Evolutionary conservation across 2,797 vertebrate genomes (phyloP), one percentile per base, ranked within the genome.

Genomic region (Diceros bicornis): DNA sequence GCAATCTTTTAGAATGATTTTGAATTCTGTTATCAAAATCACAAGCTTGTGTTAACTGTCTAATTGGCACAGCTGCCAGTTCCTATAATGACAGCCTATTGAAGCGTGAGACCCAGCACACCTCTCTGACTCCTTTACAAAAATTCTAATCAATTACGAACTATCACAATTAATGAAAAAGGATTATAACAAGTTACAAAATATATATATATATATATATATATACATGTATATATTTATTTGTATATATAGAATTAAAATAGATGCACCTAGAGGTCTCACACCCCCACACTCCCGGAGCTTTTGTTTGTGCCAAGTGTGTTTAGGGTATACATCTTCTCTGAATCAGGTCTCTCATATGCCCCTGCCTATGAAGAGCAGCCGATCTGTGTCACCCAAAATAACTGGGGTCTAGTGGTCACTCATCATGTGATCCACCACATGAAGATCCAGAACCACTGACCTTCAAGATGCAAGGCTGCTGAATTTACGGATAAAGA

Each of bases 11-110:
- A 34, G 77, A 79, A 64, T 74, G 87, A 86, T 81, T 91, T 85
- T 71, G 50, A 89, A 83, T 69, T 91, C 59, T 44, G 32, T 86
- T 91, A 34, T 88, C 75, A 41, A 89, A 96, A 84, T 92, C 59
- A 79, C 59, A 79, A 0, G 13, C 72, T 69, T 66, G 29, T 83
- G 29, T 84, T 94, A 69, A 93, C 41, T 41, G 14, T 57, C 47
- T 83, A 75, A 77, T 94, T 72, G 82, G 23, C 62, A 47, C 29
- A 64, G 82, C 11, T 86, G 6, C 71, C 64, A 75, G 2, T 52
- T 84, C 21, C 84, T 69, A 37, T 18, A 47, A 13, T 44, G 75
- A 50, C 17, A 32, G 21, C 16, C 7, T 64, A 2, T 0, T 69
- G 57, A 85, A 66, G 71, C 29, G 6, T 17, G 34, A 68, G 59